phyloP scores from a whole-genome alignment of 2,888 invertebrate species.

The Prenolepis imparis region DNA sequence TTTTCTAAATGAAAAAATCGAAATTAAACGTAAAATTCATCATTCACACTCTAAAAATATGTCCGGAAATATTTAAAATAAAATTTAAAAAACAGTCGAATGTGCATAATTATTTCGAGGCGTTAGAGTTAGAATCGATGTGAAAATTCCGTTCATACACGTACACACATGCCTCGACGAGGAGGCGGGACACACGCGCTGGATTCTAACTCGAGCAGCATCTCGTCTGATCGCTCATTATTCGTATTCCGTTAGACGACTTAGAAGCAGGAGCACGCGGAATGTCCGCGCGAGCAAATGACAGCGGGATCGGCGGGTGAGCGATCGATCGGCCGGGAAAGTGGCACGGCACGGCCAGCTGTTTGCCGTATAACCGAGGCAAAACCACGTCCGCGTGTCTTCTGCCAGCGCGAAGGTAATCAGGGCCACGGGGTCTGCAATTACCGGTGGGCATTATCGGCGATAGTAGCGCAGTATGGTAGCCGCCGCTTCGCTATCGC shows the following conservation, averaged over 20 bases:
- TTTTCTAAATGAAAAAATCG: not conserved
- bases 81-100: not conserved
- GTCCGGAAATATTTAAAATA: not conserved
- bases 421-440: slow-evolving; percentile 60
- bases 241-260: slow-evolving; percentile 44
- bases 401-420: slow-evolving; percentile 53
- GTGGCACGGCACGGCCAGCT: slow-evolving; percentile 55
- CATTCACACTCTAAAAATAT: not conserved
- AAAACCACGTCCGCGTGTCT: slow-evolving; percentile 52
- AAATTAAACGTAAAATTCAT: not conserved
- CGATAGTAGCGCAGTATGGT: slow-evolving; percentile 48
- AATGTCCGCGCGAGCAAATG: slow-evolving; percentile 61
- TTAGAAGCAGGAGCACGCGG: slow-evolving; percentile 27
- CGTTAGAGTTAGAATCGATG: too few species aligned
- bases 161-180: too few species aligned
- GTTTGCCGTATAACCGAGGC: slow-evolving; percentile 41
- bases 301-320: slow-evolving; percentile 42
- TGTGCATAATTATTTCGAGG: not conserved
- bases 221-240: slow-evolving; percentile 37
- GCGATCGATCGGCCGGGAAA: slow-evolving; percentile 37
- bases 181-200: slow-evolving; percentile 9
- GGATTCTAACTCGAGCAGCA: slow-evolving; percentile 41
- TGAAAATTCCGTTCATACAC: slow-evolving; percentile 26
- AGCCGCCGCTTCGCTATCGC: slow-evolving; percentile 41
- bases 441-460: slow-evolving; percentile 66